phyloP scores from a whole-genome alignment of 2,797 vertebrate species.

The Peromyscus nudipes region DNA sequence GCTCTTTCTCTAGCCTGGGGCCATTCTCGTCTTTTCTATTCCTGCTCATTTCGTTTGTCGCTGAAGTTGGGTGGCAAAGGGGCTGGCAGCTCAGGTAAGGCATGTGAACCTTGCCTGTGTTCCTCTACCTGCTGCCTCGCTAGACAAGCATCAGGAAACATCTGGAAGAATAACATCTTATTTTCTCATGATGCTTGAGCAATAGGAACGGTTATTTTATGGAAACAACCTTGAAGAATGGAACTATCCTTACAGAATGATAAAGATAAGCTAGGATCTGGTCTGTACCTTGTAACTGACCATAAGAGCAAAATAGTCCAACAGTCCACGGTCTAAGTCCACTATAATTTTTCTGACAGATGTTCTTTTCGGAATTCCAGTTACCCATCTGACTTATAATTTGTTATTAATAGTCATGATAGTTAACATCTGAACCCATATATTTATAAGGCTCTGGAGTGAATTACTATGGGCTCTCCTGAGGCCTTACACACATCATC shows the following conservation, averaged over 20 bases:
- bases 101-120: not conserved
- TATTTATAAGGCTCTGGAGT: not conserved
- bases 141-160: not conserved
- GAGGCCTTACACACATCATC: not conserved
- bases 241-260: not conserved
- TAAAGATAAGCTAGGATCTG: not conserved
- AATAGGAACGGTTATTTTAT: not conserved
- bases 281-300: not conserved
- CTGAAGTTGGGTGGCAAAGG: not conserved
- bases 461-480: not conserved
- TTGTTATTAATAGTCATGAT: not conserved
- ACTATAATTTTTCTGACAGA: not conserved
- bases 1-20: not conserved
- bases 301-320: not conserved
- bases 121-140: not conserved
- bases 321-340: not conserved
- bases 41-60: not conserved
- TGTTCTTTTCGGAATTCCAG: conserved; percentile 24
- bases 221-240: not conserved
- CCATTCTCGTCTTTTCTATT: not conserved
- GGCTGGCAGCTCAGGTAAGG: not conserved
- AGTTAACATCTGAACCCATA: not conserved
- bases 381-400: not conserved
- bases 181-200: not conserved
- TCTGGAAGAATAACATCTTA: conserved; percentile 33